Evolutionary conservation across 2,888 invertebrate genomes (phyloP).

Genomic region (Hybos culiciformis): DNA sequence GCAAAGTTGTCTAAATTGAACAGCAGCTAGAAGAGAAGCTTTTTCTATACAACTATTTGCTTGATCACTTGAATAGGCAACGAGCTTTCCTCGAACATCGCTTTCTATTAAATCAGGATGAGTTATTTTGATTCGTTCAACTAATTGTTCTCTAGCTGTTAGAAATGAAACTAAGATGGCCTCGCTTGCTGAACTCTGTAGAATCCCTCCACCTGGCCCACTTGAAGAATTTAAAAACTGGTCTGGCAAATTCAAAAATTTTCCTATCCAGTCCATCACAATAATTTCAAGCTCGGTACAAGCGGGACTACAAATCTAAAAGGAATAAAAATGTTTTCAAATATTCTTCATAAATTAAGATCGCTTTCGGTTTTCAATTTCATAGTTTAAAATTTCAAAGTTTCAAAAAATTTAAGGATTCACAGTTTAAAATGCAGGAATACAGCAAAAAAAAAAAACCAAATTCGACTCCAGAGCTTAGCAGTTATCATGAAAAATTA

Average conservation of each 20-base stretch:
- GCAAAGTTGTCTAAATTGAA: slow-evolving; percentile 59
- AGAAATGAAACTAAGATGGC: slow-evolving; percentile 70
- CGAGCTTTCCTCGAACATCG: slow-evolving; percentile 51
- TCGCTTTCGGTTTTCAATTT: too few relatives aligned
- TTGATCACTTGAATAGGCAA: slow-evolving; percentile 76
- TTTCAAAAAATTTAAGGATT: too few relatives aligned
- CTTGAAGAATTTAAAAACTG: slow-evolving; percentile 64
- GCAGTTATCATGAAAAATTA: not conserved
- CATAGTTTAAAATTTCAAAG: too few relatives aligned
- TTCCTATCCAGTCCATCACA: slow-evolving; percentile 88
- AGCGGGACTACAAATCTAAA: slow-evolving; percentile 65
- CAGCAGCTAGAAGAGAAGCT: slow-evolving; percentile 64
- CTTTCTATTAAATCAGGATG: slow-evolving; percentile 49
- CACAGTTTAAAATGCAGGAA: too few relatives aligned
- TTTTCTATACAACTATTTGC: slow-evolving; percentile 86
- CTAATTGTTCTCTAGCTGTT: slow-evolving; percentile 57
- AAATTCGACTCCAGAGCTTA: not conserved
- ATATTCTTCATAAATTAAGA: too few relatives aligned
- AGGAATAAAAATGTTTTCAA: not conserved
- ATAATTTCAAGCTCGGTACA: slow-evolving; percentile 86
- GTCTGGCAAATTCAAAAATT: slow-evolving; percentile 66
- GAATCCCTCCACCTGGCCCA: slow-evolving; percentile 72
- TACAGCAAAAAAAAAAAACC: not conserved
- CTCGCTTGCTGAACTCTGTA: slow-evolving; percentile 88
- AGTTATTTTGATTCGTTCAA: slow-evolving; percentile 39